Conservation (phyloP, 2,888 invertebrate species). For the Eumacrocentrus americanus region DNA sequence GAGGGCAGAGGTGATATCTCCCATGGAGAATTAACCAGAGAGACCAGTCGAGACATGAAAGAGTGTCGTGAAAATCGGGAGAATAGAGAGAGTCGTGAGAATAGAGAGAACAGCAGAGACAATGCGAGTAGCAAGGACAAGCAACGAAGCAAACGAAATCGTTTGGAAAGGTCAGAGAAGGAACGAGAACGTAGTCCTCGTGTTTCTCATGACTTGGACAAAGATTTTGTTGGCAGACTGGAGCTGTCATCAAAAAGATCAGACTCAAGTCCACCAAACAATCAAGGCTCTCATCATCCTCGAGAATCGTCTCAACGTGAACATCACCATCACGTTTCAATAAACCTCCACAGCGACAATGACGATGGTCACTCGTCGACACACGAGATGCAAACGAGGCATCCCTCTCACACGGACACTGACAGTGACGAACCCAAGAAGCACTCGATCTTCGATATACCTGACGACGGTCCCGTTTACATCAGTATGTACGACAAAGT, state of each 20-base stretch:
- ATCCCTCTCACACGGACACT: constrained; percentile 61
- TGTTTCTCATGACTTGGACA: constrained; percentile 55
- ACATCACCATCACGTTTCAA: constrained; percentile 45
- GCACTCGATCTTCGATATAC: constrained; percentile 90
- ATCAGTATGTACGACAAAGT: constrained; percentile 99
- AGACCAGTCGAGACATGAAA: constrained; percentile 36
- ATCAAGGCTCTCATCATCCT: constrained; percentile 46
- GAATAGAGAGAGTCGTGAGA: constrained; percentile 40
- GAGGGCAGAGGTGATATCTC: constrained; percentile 55
- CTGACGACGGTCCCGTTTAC: constrained; percentile 87
- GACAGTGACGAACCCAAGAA: constrained; percentile 86
- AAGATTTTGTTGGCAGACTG: constrained; percentile 54
- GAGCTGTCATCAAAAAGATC: constrained; percentile 54
- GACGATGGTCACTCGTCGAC: constrained; percentile 54
- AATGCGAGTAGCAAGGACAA: constrained; percentile 49
- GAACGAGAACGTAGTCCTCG: constrained; percentile 57
- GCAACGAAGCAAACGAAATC: constrained; percentile 50
- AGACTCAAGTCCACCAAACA: constrained; percentile 42
- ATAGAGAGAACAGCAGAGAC: constrained; percentile 59
- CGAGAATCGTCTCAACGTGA: constrained; percentile 44
- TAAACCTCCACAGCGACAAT: constrained; percentile 53
- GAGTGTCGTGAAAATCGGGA: constrained; percentile 43
- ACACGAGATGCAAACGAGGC: constrained; percentile 55
- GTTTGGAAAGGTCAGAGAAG: constrained; percentile 44
- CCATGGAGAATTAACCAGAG: constrained; percentile 43